Conservation (phyloP, 2,113 vertebrate species). For the Mormyrus iriodes region DNA sequence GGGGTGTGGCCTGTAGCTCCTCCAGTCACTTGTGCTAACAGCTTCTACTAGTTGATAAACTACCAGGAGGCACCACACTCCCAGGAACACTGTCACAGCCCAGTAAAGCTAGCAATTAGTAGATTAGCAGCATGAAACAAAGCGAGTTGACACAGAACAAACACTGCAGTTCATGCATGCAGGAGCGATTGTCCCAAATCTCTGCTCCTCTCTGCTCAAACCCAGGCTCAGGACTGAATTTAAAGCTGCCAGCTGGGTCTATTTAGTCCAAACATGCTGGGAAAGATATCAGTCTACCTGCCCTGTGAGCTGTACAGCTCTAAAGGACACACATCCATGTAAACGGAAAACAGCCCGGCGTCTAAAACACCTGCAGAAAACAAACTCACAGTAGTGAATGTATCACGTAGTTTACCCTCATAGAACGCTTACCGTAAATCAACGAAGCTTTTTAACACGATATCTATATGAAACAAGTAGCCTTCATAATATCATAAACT, state of each 20-base stretch:
- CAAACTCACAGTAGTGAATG: background rate
- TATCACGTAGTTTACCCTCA: background rate
- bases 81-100: slow-evolving; percentile 27
- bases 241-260: background rate
- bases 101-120: slow-evolving; percentile 17
- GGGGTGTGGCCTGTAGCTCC: background rate
- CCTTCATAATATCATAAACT: too few relatives aligned
- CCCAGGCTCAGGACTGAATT: background rate
- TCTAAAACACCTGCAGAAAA: background rate
- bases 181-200: background rate
- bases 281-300: background rate
- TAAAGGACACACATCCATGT: background rate
- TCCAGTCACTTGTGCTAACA: background rate
- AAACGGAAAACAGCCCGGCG: background rate
- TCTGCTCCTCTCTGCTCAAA: background rate
- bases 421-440: background rate
- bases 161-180: background rate
- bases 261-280: background rate
- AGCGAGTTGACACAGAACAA: slow-evolving; percentile 32
- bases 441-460: background rate
- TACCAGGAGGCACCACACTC: background rate
- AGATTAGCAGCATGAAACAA: slow-evolving; percentile 23
- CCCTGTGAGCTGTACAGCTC: background rate
- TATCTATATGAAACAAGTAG: background rate
- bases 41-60: background rate